phyloP scores from a whole-genome alignment of 1,140 invertebrate species.

The Ganaspis sp. region DNA sequence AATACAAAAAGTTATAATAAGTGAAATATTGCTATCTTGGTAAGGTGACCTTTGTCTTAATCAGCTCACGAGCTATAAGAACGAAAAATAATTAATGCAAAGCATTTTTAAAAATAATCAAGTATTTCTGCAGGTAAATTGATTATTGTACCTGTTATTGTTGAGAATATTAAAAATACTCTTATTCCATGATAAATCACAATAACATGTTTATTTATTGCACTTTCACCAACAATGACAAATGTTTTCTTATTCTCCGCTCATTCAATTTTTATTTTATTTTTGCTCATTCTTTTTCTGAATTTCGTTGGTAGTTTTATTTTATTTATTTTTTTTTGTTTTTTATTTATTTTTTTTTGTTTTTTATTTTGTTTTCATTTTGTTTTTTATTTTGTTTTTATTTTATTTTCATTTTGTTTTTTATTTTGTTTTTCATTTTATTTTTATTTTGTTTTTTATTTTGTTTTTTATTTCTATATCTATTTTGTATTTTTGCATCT shows the following conservation, averaged over 20 bases:
- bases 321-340: conserved; percentile 35
- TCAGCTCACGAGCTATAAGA: conserved; percentile 43
- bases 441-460: too few relatives aligned
- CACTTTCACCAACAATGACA: conserved; percentile 37
- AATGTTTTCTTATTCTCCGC: too few relatives aligned
- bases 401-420: too few relatives aligned
- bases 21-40: conserved; percentile 47
- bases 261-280: conserved; percentile 20
- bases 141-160: conserved; percentile 75
- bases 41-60: conserved; percentile 57
- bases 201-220: conserved; percentile 55
- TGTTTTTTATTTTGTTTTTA: too few relatives aligned
- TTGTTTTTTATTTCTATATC: too few relatives aligned
- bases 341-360: conserved; percentile 14
- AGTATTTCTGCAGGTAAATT: conserved; percentile 69
- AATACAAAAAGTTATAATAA: conserved; percentile 54
- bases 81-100: too few relatives aligned
- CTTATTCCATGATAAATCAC: conserved; percentile 72
- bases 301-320: too few relatives aligned
- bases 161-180: conserved; percentile 74
- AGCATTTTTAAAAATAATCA: too few relatives aligned
- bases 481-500: too few relatives aligned
- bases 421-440: too few relatives aligned
- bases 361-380: neutral
- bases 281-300: too few relatives aligned